Percentiles rank a stretch among this genome's conserved stretches.
phyloP scores from a whole-genome alignment of 2,888 invertebrate species.

The Metallyticus violacea region DNA sequence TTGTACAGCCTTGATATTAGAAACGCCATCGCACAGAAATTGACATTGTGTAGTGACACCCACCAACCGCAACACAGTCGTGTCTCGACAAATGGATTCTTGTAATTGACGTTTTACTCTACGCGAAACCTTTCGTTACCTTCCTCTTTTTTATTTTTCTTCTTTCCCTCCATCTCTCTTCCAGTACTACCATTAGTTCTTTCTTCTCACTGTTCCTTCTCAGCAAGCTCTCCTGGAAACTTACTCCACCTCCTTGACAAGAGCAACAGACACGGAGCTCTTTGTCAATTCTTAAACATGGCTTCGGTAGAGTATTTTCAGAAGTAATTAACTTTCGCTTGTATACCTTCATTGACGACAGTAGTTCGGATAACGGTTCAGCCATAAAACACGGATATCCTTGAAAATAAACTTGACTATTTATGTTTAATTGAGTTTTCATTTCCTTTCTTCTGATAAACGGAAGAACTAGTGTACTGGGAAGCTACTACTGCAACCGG shows the following conservation, averaged over 20 bases:
- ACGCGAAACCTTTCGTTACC: neutral
- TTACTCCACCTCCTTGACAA: no score
- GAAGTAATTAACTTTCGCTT: neutral
- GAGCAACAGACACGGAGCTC: no score
- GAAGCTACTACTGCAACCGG: no score
- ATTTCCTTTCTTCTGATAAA: neutral
- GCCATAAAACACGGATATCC: neutral
- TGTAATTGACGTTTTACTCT: slow-evolving; percentile 25
- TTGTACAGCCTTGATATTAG: slow-evolving; percentile 2
- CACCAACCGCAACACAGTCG: neutral
- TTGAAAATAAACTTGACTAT: neutral
- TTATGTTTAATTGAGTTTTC: neutral
- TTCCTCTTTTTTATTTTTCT: neutral
- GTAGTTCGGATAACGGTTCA: neutral
- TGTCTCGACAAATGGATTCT: slow-evolving; percentile 22
- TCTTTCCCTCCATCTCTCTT: neutral
- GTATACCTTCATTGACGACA: neutral
- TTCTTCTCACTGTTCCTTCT: neutral
- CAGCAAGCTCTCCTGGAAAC: neutral
- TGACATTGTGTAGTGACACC: slow-evolving; percentile 10
- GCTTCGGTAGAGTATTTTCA: neutral
- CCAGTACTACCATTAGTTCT: neutral
- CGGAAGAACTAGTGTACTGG: neutral
- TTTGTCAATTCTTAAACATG: no score
- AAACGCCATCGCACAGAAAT: neutral